Percentiles rank a stretch among this genome's conserved stretches.
phyloP scores from a whole-genome alignment of 2,113 vertebrate species.

The Okapia johnstoni region DNA sequence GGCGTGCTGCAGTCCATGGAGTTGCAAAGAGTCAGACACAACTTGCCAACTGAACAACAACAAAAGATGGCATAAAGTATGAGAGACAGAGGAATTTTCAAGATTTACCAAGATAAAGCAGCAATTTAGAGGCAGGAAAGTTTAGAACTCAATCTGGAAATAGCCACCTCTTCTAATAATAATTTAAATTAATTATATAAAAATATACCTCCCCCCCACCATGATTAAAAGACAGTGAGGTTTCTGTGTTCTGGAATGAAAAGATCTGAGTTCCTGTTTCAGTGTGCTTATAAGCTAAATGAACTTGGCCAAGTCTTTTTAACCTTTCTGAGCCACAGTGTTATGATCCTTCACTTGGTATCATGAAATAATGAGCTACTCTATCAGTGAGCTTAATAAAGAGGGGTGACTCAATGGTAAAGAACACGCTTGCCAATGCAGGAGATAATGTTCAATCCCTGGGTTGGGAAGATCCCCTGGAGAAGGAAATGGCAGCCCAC shows the following conservation, averaged over 20 bases:
- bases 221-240: background rate
- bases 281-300: background rate
- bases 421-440: background rate
- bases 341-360: background rate
- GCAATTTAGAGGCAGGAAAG: constrained; percentile 1
- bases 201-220: background rate
- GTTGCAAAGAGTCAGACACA: background rate
- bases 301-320: background rate
- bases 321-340: background rate
- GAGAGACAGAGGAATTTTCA: background rate
- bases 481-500: background rate
- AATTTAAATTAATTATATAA: background rate
- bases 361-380: background rate
- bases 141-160: constrained; percentile 38
- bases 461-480: background rate
- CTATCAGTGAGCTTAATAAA: background rate
- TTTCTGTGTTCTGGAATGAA: background rate
- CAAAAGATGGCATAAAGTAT: background rate
- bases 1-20: background rate
- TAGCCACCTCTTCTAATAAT: background rate
- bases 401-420: background rate
- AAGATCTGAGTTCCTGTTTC: background rate
- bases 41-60: background rate
- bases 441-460: background rate
- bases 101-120: constrained; percentile 13